Evolutionary conservation across 1,140 invertebrate genomes (phyloP).

Genomic region (Drosophila ogumai): DNA sequence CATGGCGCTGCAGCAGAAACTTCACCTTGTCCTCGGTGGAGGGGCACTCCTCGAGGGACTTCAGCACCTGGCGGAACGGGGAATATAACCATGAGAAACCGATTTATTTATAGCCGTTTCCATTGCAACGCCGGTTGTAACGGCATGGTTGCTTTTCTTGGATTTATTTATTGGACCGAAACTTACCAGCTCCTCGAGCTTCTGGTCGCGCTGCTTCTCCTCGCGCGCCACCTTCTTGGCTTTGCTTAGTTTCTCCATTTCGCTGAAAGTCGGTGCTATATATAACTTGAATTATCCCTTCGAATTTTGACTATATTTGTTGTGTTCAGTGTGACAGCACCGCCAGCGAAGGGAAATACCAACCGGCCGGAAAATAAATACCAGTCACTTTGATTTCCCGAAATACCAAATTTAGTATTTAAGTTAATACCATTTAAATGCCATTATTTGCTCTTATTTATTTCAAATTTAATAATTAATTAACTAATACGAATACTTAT

Average conservation of each 20-base stretch:
- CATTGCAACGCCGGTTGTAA: constrained; percentile 31
- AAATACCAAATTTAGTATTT: no score
- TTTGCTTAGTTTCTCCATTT: constrained; percentile 72
- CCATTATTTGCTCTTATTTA: no score
- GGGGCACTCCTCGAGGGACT: constrained; percentile 88
- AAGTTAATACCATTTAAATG: no score
- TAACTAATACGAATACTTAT: no score
- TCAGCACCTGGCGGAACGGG: constrained; percentile 87
- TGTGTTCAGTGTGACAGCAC: constrained; percentile 18
- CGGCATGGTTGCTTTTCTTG: no score
- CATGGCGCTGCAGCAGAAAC: constrained; percentile 91
- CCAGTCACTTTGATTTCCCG: no score
- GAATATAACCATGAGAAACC: background rate
- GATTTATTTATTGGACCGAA: no score
- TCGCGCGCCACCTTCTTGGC: constrained; percentile 73
- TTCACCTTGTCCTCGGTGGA: constrained; percentile 90
- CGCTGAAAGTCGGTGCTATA: constrained; percentile 39
- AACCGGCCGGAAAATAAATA: background rate
- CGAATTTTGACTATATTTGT: constrained; percentile 75
- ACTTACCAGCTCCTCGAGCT: constrained; percentile 77
- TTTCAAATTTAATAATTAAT: no score
- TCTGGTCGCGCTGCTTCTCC: constrained; percentile 78
- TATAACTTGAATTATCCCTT: constrained; percentile 54
- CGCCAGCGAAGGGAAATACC: background rate
- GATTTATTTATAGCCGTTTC: constrained; percentile 18